phyloP scores from a whole-genome alignment of 2,888 invertebrate species.

The Malachius bipustulatus region DNA sequence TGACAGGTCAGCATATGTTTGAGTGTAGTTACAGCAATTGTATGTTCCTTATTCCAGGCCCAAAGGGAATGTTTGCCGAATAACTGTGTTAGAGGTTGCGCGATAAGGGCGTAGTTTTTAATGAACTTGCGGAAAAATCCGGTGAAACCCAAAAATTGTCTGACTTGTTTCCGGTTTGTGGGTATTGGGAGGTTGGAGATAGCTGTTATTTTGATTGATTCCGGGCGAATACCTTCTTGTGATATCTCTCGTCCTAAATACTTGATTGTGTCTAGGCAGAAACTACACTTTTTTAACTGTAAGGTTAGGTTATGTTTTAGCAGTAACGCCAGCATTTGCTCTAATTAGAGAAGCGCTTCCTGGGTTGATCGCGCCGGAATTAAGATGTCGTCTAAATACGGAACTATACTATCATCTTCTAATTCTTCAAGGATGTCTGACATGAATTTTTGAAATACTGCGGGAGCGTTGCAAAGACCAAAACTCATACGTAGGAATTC shows the following conservation, averaged over 20 bases:
- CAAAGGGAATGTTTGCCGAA: conserved; percentile 12
- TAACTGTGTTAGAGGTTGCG: conserved; percentile 18
- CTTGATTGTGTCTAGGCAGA: too few relatives aligned
- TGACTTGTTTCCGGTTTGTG: conserved; percentile 20
- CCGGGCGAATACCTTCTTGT: conserved; percentile 21
- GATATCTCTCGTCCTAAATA: conserved; percentile 23
- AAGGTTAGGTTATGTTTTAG: too few relatives aligned
- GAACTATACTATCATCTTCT: background rate
- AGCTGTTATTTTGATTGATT: conserved; percentile 20
- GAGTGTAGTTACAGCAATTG: conserved; percentile 17
- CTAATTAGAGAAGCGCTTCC: too few relatives aligned
- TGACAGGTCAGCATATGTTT: conserved; percentile 13
- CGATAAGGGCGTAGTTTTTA: conserved; percentile 20
- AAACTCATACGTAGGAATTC: conserved; percentile 1
- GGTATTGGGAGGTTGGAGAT: conserved; percentile 21
- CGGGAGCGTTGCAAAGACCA: background rate
- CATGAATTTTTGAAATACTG: background rate
- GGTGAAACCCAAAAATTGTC: conserved; percentile 26
- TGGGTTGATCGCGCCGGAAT: background rate
- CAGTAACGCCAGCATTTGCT: too few relatives aligned
- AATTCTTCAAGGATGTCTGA: background rate
- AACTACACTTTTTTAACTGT: too few relatives aligned
- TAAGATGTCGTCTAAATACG: conserved; percentile 1
- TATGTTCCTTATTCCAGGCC: conserved; percentile 15
- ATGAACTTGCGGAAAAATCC: conserved; percentile 26